Base-by-base conservation (phyloP, 2,888 invertebrate genomes). In the Nomada lathburiana region DNA sequence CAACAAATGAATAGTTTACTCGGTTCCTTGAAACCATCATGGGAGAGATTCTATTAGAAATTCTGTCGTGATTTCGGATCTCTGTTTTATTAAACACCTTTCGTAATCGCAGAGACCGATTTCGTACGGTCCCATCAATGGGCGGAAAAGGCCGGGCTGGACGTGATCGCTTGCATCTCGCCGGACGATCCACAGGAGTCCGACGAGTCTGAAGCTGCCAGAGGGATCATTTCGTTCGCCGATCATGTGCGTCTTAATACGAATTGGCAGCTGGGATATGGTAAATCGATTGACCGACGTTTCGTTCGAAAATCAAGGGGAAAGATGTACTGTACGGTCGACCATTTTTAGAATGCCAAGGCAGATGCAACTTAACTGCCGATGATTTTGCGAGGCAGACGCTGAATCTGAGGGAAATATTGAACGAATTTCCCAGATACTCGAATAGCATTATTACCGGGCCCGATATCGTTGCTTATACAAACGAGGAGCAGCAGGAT, bases 191-290 rank as follows among this genome's bases (percentile, higher is more conserved):
- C 95, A 0, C 94, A 95, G 0, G 64, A 80, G 26, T 78, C 79
- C 29, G 97, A 97, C 97, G 96, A 97, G 90, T 95, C 97, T 0
- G 95, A 96, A 88, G 95, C 96, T 67, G 95, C 96, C 0, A 91
- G 96, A 57, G 95, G 95, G 50, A 95, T 98, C 20, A 94, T 98
- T 65, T 95, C 96, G 4, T 95, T 96, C 67, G 96, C 96, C 9
- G 96, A 96, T 80, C 95, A 95, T 89, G 95, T 96, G 78, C 95
- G 95, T 53, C 95, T 95, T 10, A 95, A 96, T 77, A 95, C 96
- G 36, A 96, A 95, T 85, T 97, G 97, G 97, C 97, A 97, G 93
- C 93, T 97, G 26, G 97, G 96, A 74, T 96, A 96, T 91, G 96
- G 97, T 97, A 93, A 94, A 73, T 52, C 16, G n/a, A 29, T 57